Evolutionary conservation across 1,140 invertebrate species (phyloP).

Genomic region (Zaprionus kolodkinae): DNA sequence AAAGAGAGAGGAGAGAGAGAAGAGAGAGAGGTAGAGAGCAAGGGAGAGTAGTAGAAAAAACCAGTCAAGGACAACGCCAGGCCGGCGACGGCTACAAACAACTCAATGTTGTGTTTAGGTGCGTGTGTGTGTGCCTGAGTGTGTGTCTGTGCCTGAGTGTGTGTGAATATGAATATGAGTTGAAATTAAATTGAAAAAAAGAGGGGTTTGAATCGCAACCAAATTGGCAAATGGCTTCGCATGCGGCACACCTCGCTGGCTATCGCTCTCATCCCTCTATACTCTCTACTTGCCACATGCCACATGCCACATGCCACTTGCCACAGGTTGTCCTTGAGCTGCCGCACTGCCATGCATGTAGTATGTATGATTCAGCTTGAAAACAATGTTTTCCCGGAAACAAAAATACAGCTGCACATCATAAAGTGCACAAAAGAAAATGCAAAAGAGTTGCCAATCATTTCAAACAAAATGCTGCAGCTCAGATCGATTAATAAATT

Average conservation of each 20-base stretch:
- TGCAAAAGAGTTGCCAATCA: no score
- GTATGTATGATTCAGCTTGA: constrained; percentile 1
- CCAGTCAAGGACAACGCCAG: constrained; percentile 55
- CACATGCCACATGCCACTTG: neutral
- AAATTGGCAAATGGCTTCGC: constrained; percentile 29
- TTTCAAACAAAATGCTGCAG: no score
- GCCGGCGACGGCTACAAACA: constrained; percentile 35
- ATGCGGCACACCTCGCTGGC: constrained; percentile 3
- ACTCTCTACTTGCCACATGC: neutral
- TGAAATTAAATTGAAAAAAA: constrained; percentile 23
- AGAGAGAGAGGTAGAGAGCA: constrained; percentile 2
- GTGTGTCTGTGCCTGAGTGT: neutral
- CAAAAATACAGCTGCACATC: neutral
- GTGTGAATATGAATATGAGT: constrained; percentile 16
- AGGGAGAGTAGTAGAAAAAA: neutral
- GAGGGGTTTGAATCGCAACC: constrained; percentile 22
- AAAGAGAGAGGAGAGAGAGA: neutral
- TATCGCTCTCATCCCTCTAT: no score
- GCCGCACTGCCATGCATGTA: neutral
- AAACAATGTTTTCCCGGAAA: neutral
- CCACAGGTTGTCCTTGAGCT: constrained; percentile 17
- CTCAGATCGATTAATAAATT: no score
- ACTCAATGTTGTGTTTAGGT: neutral
- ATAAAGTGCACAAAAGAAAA: neutral
- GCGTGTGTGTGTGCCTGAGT: neutral